Base-by-base conservation (phyloP, 2,888 invertebrate species). In the Dynastes grantii region DNA sequence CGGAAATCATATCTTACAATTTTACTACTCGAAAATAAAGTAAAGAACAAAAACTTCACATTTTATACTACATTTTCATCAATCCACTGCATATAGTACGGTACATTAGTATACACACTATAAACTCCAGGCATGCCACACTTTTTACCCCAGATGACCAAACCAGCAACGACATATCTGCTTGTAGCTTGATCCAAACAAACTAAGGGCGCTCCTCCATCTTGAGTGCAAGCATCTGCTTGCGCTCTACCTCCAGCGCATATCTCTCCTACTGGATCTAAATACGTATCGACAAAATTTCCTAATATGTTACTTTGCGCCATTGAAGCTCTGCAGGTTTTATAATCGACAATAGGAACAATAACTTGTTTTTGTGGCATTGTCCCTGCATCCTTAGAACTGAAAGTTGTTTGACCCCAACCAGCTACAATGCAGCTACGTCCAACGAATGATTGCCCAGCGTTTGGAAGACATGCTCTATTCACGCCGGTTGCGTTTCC, bases 331-430 rank as follows among this genome's bases (percentile, higher is more conserved):
- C 85, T 82, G 78, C 88, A 89, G 0, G 90, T 90, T 0, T 88
- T 88, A n/a, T 92, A 89, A n/a, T 90, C 90, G 5, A 94, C 90
- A 53, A 96, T 91, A 0, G 93, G 93, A 0, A 96, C 93, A 79
- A 94, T 94, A 0, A 96, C 95, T 87, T 95, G 92, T 85, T 94
- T 95, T 85, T 94, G 88, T 51, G 94, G 93, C 0, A 90, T 91
- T 87, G 87, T 91, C 5, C 88, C 88, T 1, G 87, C 86, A 77
- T 87, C 86, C 63, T 80, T 81, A 2, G 78, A 90, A 13, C 71
- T 85, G 81, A 95, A 97, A 82, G 94, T 92, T 82, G 95, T 91
- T 86, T 96, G 95, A 13, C 97, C 97, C 96, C 97, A 97, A 11
- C 97, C 97, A n/a, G 94, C 90, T 0, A 95, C 94, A 89, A 90